Conservation (phyloP, 2,888 invertebrate species). For the Tenthredo notha region DNA sequence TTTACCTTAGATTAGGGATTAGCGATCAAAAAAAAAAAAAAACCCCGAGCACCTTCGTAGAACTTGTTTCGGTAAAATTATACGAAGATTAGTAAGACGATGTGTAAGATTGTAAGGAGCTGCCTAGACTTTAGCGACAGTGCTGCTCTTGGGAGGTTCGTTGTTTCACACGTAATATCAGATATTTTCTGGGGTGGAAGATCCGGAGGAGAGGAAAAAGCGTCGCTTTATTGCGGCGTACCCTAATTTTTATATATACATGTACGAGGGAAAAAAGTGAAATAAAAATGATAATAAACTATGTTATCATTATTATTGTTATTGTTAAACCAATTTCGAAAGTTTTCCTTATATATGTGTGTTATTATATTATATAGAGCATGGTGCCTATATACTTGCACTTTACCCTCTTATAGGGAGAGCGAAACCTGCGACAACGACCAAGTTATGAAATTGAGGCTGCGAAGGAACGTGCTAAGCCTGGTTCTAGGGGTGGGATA, state of each 20-base stretch:
- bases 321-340: not conserved
- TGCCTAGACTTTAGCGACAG: not conserved
- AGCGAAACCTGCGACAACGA: not conserved
- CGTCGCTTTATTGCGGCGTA: no score
- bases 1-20: no score
- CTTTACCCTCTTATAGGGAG: not conserved
- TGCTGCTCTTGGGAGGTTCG: no score
- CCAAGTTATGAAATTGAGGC: slow-evolving; percentile 30
- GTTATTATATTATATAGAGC: not conserved
- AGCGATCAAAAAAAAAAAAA: no score
- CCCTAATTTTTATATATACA: no score
- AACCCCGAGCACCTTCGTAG: no score
- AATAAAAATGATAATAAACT: not conserved
- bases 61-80: no score
- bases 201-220: no score
- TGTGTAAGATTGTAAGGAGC: not conserved
- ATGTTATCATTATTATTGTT: not conserved
- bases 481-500: not conserved
- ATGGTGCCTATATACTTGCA: not conserved
- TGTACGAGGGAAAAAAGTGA: no score
- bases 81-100: no score
- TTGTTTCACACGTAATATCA: no score
- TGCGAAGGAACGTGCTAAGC: slow-evolving; percentile 1
- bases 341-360: not conserved
- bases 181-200: no score